Evolutionary conservation across 2,888 invertebrate species (phyloP).

Genomic region (Crocallis elinguaria): DNA sequence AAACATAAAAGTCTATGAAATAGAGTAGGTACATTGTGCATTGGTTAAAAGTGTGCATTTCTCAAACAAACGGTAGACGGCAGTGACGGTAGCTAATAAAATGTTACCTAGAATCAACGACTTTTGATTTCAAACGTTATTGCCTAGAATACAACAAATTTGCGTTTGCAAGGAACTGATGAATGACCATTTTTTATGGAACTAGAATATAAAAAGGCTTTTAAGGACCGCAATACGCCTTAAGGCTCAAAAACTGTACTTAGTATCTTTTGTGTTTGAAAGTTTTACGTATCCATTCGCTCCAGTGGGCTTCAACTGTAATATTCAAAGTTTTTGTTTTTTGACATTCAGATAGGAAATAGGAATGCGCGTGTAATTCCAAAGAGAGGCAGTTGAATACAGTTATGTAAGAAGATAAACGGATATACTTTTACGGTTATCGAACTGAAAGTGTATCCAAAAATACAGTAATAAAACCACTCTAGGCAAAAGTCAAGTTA

Average conservation of each 20-base stretch:
- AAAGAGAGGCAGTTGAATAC: slow-evolving; percentile 1
- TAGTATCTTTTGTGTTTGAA: slow-evolving; percentile 14
- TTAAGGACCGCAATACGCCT: slow-evolving; percentile 4
- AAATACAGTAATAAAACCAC: no score
- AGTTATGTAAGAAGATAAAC: slow-evolving; percentile 1
- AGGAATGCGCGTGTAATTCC: neutral
- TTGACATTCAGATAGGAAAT: slow-evolving; percentile 2
- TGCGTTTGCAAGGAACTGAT: slow-evolving; percentile 41
- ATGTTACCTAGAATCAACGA: slow-evolving; percentile 47
- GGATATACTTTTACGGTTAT: neutral
- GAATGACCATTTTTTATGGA: slow-evolving; percentile 36
- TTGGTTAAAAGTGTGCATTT: slow-evolving; percentile 7
- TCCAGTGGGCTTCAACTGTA: slow-evolving; percentile 14
- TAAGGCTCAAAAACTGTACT: slow-evolving; percentile 9
- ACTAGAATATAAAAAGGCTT: slow-evolving; percentile 17
- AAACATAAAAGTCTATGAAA: no score
- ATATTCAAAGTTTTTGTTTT: slow-evolving; percentile 15
- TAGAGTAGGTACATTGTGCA: no score
- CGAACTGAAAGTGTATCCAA: no score
- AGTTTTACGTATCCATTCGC: slow-evolving; percentile 8
- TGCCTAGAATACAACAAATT: no score
- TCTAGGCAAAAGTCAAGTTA: neutral
- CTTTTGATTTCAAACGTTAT: slow-evolving; percentile 43
- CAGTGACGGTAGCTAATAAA: slow-evolving; percentile 22
- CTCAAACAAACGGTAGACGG: slow-evolving; percentile 14